phyloP scores from a whole-genome alignment of 1,140 invertebrate genomes.

The Nasonia longicornis region DNA sequence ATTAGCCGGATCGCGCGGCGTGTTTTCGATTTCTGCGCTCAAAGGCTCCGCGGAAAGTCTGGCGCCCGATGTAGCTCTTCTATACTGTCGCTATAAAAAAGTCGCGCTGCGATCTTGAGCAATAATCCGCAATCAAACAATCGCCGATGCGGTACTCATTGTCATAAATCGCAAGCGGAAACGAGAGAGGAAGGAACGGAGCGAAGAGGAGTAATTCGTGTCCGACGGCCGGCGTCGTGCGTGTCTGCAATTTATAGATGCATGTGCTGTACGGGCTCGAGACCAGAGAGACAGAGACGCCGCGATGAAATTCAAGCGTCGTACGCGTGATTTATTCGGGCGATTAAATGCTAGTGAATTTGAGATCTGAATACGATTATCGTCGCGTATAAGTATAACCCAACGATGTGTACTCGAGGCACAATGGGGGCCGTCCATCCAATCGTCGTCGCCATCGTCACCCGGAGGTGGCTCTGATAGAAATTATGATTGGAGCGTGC shows the following conservation, averaged over 20 bases:
- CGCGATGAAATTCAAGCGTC: not conserved
- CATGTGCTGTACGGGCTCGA: not conserved
- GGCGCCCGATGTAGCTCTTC: not conserved
- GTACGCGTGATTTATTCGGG: not conserved
- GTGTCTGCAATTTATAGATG: conserved; percentile 21
- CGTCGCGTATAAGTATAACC: not conserved
- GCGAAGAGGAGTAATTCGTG: conserved; percentile 30
- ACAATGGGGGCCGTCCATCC: conserved; percentile 63
- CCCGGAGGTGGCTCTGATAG: conserved; percentile 69
- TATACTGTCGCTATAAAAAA: not conserved
- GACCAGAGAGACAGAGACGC: not conserved
- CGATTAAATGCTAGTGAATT: not conserved
- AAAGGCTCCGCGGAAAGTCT: conserved; percentile 56
- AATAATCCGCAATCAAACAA: not conserved
- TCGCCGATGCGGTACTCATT: not conserved
- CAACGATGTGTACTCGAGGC: conserved; percentile 46
- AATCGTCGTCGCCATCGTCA: conserved; percentile 66
- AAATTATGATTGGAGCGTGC: conserved; percentile 69
- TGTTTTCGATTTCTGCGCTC: conserved; percentile 61
- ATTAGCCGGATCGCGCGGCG: conserved; percentile 58
- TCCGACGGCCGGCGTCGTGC: conserved; percentile 49
- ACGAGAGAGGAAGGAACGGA: conserved; percentile 49
- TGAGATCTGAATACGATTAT: not conserved
- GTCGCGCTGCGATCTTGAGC: not conserved
- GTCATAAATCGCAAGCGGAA: conserved; percentile 40